Conservation (phyloP, 1,140 invertebrate genomes). For the Magallana ariakensis region DNA sequence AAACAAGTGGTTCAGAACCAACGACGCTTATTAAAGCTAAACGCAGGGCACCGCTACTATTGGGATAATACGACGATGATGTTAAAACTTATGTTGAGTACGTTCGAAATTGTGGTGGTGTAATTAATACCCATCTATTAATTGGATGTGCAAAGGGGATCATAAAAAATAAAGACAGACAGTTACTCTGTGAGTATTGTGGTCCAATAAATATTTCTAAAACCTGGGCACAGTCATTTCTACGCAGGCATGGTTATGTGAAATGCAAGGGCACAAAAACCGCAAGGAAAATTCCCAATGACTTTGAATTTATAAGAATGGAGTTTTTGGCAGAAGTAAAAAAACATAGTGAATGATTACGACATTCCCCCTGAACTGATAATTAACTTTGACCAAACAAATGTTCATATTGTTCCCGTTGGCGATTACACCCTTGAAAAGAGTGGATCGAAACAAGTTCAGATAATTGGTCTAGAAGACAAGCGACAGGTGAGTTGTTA, state of each 20-base stretch:
- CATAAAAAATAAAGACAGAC: background rate
- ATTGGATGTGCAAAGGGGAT: conserved; percentile 3
- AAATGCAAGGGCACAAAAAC: conserved; percentile 36
- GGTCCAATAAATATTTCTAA: background rate
- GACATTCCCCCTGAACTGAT: too few relatives aligned
- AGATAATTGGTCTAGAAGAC: conserved; percentile 24
- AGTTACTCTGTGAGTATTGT: conserved; percentile 8
- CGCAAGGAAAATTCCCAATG: conserved; percentile 17
- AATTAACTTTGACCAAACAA: conserved; percentile 51
- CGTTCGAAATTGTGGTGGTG: too few relatives aligned
- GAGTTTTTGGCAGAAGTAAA: background rate
- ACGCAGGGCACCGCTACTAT: too few relatives aligned
- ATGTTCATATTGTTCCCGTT: conserved; percentile 40
- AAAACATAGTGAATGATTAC: background rate
- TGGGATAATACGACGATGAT: too few relatives aligned
- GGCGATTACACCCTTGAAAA: conserved; percentile 19
- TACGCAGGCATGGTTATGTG: background rate
- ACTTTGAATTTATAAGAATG: conserved; percentile 41
- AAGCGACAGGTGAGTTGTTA: conserved; percentile 4
- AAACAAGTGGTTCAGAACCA: too few relatives aligned
- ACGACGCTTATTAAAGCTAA: too few relatives aligned
- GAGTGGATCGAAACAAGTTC: conserved; percentile 56
- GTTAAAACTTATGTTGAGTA: too few relatives aligned
- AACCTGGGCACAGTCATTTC: background rate
- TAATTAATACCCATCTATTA: too few relatives aligned